These are phyloP conservation scores for Lasioglossum malachurum DNA, from an alignment of 2,888 invertebrate species.

Conservation along the genomic window DNA sequence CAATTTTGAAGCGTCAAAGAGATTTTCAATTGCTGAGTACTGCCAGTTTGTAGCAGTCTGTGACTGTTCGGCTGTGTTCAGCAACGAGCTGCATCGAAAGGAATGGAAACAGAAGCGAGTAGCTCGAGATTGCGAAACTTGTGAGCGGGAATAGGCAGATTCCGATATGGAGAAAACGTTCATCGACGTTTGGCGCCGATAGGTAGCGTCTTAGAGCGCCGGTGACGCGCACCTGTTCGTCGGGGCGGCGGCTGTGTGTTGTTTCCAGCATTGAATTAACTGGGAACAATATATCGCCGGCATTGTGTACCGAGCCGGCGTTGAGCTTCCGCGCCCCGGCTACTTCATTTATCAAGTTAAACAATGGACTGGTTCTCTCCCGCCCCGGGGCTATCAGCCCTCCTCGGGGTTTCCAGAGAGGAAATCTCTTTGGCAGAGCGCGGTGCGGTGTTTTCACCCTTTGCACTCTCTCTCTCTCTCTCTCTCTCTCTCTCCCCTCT, in stretches of 20 bases:
- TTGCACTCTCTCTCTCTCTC: background rate
- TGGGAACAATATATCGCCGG: slow-evolving; percentile 74
- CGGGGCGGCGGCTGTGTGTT: slow-evolving; percentile 12
- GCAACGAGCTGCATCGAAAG: background rate
- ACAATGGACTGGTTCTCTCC: slow-evolving; percentile 74
- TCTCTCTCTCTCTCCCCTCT: background rate
- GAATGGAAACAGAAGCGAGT: background rate
- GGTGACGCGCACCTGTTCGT: slow-evolving; percentile 21
- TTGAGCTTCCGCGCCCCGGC: slow-evolving; percentile 67
- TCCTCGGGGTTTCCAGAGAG: slow-evolving; percentile 63
- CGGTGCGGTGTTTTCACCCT: slow-evolving; percentile 5
- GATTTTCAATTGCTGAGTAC: background rate
- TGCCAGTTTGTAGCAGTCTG: background rate
- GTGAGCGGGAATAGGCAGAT: background rate
- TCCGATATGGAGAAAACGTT: slow-evolving; percentile 4
- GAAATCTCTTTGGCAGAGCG: slow-evolving; percentile 58
- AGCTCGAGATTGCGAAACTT: background rate
- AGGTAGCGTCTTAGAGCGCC: slow-evolving; percentile 2
- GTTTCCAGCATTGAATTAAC: slow-evolving; percentile 75
- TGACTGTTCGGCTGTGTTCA: background rate
- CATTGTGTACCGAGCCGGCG: slow-evolving; percentile 73
- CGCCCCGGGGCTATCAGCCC: slow-evolving; percentile 46
- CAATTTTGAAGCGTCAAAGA: background rate
- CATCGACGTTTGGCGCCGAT: slow-evolving; percentile 7
- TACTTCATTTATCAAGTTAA: slow-evolving; percentile 82